These are phyloP conservation scores for Setipinna tenuifilis DNA, from an alignment of 2,797 vertebrate genomes.

Conservation along the genomic window DNA sequence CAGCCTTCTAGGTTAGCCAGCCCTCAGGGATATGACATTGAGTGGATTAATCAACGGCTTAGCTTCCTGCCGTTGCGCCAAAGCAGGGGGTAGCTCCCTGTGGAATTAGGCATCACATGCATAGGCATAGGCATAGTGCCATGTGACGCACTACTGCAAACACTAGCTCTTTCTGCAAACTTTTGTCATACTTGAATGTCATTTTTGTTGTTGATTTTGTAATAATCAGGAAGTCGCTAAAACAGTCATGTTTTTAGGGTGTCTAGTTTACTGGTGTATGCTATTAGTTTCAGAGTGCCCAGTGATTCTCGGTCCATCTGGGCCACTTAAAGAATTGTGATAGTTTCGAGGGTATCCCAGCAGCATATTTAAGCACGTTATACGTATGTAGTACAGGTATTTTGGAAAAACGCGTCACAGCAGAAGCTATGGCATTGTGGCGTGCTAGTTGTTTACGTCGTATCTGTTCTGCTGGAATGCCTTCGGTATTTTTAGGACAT, in stretches of 20 bases:
- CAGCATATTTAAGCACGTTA: neutral
- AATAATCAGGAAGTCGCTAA: neutral
- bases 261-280: neutral
- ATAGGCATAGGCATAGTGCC: neutral
- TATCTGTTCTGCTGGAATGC: neutral
- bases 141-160: neutral
- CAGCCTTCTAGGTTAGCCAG: neutral
- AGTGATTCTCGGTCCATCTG: neutral
- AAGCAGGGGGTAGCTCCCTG: neutral
- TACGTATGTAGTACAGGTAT: too few relatives aligned
- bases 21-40: neutral
- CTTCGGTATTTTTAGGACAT: neutral
- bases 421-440: too few relatives aligned
- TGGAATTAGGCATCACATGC: constrained; percentile 4
- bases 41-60: constrained; percentile 21
- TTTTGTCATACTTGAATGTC: neutral
- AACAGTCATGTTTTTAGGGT: neutral
- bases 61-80: neutral
- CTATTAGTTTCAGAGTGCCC: neutral
- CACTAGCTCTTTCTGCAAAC: neutral
- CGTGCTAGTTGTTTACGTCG: neutral
- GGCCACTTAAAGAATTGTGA: neutral
- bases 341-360: neutral
- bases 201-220: neutral
- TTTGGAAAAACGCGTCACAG: too few relatives aligned